Base-by-base conservation (phyloP, 2,888 invertebrate genomes). In the Cartodere bifasciata region DNA sequence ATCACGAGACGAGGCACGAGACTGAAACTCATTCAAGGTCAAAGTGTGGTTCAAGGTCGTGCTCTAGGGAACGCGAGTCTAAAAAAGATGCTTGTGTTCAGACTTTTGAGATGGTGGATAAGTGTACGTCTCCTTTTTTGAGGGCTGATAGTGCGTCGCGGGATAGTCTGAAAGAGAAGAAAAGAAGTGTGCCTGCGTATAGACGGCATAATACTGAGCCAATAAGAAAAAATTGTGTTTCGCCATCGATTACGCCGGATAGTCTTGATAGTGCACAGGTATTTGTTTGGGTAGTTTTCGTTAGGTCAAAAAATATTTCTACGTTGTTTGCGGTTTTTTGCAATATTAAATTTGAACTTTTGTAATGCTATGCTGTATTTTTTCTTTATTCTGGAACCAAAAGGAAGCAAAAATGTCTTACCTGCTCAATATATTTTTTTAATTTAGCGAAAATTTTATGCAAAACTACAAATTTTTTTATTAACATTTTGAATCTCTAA, bases 51-150 rank as follows among this genome's bases (percentile, higher is more conserved):
- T 39, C 37, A 24, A 43, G 39, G 28, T 44, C 49, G 14, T 22
- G 29, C 13, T 28, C 33, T 9, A 22, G 24, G n/a, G 42, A 40
- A 15, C 20, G 25, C 10, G 32, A 36, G 7, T 42, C 39, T n/a
- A 58, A 58, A 31, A 62, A 56, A 38, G 70, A 70, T 40, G 69
- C 61, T 1, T 62, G 65, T 3, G 66, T 68, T 27, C 70, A 70
- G 45, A 70, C 70, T 5, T 55, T 55, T 31, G 59, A 61, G 41
- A 59, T 58, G 55, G 52, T 58, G 7, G 60, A 59, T 38, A 60
- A 60, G 38, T 58, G 58, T 36, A 60, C 60, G 7, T 60, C 59
- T 27, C 60, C 60, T 4, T 53, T 54, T 40, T 35, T 51, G 27
- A 46, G 48, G 35, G 40, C 42, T 31, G 49, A 48, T 24, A 47